These are phyloP conservation scores for Actenoides hombroni DNA, from an alignment of 2,113 vertebrate genomes.

Conservation along the genomic window DNA sequence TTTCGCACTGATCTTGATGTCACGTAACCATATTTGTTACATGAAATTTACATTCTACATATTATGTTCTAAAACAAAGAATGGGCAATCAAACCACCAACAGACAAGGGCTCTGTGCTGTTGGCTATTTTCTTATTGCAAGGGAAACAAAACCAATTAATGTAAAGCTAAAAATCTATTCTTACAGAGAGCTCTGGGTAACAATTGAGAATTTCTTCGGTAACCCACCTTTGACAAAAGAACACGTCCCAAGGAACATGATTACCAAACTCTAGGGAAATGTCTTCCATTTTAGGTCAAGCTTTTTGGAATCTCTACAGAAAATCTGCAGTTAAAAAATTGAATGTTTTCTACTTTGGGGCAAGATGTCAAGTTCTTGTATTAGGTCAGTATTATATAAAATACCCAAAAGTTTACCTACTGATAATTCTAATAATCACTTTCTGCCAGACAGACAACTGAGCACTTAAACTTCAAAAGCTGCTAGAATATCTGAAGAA, in stretches of 20 bases:
- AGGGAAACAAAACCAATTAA: not conserved
- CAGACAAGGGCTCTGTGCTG: not conserved
- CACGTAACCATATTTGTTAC: not conserved
- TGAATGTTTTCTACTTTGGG: not conserved
- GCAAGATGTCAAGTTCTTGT: not conserved
- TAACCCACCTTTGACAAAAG: not conserved
- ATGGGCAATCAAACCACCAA: not conserved
- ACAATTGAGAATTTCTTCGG: not conserved
- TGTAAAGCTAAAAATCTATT: not conserved
- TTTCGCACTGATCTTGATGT: not conserved
- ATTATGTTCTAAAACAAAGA: not conserved
- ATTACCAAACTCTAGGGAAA: not conserved
- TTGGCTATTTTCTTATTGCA: not conserved
- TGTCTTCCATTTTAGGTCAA: not conserved
- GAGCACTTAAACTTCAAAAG: not conserved
- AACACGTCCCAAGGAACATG: rapidly evolving
- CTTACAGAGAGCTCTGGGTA: not conserved
- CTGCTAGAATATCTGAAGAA: not conserved
- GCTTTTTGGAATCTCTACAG: not conserved
- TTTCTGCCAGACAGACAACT: not conserved
- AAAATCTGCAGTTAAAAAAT: not conserved
- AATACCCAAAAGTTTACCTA: not conserved
- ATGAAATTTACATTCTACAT: not conserved
- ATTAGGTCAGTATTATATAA: not conserved
- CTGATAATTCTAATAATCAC: not conserved